Evolutionary conservation across 2,888 invertebrate genomes (phyloP).

Genomic region (Pyrocoelia pectoralis): DNA sequence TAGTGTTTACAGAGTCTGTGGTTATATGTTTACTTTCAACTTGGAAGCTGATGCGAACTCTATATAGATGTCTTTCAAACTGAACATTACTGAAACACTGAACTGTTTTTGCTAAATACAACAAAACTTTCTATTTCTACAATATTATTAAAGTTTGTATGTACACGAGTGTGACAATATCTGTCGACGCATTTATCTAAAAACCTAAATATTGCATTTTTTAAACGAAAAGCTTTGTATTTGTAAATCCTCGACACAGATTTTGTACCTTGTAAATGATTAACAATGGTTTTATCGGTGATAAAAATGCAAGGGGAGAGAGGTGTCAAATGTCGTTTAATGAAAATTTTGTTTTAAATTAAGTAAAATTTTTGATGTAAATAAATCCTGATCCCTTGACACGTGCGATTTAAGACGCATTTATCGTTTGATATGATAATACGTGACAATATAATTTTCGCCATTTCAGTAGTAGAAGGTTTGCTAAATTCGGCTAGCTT

Average conservation of each 20-base stretch:
- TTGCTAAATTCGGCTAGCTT: constrained; percentile 16
- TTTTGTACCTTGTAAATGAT: too few relatives aligned
- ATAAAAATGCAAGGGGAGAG: too few relatives aligned
- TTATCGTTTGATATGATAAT: neutral
- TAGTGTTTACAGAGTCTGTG: constrained; percentile 42
- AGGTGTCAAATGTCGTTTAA: too few relatives aligned
- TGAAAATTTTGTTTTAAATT: neutral
- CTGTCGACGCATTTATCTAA: neutral
- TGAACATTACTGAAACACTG: constrained; percentile 24
- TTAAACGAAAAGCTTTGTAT: too few relatives aligned
- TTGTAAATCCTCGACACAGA: too few relatives aligned
- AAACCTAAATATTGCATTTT: too few relatives aligned
- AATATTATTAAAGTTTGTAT: constrained; percentile 27
- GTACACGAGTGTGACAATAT: constrained; percentile 6
- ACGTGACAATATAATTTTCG: constrained; percentile 7
- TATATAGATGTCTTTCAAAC: constrained; percentile 30
- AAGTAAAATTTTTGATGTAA: neutral
- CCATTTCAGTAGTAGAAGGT: constrained; percentile 10
- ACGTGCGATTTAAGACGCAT: neutral
- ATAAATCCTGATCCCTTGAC: neutral
- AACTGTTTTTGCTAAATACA: constrained; percentile 29
- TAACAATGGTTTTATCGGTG: too few relatives aligned
- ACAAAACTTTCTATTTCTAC: neutral
- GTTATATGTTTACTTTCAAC: constrained; percentile 44
- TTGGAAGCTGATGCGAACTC: constrained; percentile 35